Evolutionary conservation across 2,888 invertebrate genomes (phyloP).

Genomic region (Lacanobia oleracea): DNA sequence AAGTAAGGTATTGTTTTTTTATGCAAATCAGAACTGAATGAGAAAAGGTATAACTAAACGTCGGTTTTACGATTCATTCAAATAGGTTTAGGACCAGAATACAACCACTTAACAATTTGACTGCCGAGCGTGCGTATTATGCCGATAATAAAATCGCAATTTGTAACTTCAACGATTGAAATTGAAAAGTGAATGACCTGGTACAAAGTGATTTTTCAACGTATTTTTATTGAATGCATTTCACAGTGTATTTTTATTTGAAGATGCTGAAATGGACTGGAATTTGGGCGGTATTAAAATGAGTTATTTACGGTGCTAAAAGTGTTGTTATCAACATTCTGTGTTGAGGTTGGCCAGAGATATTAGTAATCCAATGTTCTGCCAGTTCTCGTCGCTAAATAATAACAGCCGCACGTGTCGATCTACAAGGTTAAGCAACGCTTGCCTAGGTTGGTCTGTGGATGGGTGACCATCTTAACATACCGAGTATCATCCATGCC

Average conservation of each 20-base stretch:
- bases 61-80: constrained; percentile 34
- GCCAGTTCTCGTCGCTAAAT: too few relatives aligned
- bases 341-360: too few relatives aligned
- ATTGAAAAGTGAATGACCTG: constrained; percentile 42
- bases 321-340: too few relatives aligned
- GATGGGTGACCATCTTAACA: too few relatives aligned
- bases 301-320: neutral
- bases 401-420: too few relatives aligned
- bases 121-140: constrained; percentile 10
- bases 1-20: neutral
- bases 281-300: neutral
- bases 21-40: constrained; percentile 2
- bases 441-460: too few relatives aligned
- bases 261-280: neutral
- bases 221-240: constrained; percentile 27
- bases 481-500: too few relatives aligned
- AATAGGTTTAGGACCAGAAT: constrained; percentile 29
- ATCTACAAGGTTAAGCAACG: too few relatives aligned
- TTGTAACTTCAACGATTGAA: constrained; percentile 26
- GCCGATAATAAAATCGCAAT: constrained; percentile 42
- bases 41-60: constrained; percentile 7
- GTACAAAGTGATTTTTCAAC: constrained; percentile 16
- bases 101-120: constrained; percentile 45
- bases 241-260: neutral
- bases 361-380: too few relatives aligned